Percentiles rank a stretch among this genome's conserved stretches.
Evolutionary conservation across 2,797 vertebrate genomes (phyloP).

Genomic region (Otolemur crassicaudatus): DNA sequence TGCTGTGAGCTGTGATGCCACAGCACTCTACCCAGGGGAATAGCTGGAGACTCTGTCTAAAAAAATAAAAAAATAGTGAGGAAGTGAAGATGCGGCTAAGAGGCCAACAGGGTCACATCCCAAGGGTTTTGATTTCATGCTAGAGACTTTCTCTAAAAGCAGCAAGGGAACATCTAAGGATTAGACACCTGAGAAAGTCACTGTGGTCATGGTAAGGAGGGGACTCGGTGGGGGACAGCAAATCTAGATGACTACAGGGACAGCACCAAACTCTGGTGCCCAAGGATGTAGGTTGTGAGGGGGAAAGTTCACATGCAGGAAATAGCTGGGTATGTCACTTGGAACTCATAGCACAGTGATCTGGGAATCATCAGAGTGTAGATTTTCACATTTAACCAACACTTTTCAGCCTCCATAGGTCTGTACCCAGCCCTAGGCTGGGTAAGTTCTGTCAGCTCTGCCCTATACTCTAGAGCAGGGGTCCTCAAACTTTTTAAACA

Average conservation of each 20-base stretch:
- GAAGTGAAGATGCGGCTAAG: neutral
- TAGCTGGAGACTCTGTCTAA: too few relatives aligned
- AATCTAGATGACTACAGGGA: neutral
- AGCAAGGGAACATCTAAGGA: neutral
- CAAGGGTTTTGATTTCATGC: neutral
- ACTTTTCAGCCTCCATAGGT: neutral
- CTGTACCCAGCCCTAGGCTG: neutral
- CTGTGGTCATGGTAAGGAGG: neutral
- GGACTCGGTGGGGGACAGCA: neutral
- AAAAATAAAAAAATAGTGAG: too few relatives aligned
- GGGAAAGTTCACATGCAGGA: neutral
- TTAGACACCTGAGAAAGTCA: neutral
- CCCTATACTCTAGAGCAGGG: neutral
- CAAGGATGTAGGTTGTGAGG: neutral
- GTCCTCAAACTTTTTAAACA: too few relatives aligned
- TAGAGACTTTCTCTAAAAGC: neutral
- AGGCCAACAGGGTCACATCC: neutral
- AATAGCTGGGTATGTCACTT: neutral
- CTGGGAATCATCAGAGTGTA: neutral
- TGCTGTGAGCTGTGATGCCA: too few relatives aligned
- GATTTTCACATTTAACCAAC: neutral
- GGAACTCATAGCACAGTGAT: neutral
- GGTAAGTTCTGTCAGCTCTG: neutral
- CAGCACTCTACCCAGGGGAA: too few relatives aligned
- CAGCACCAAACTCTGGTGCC: neutral